Evolutionary conservation across 2,888 invertebrate genomes (phyloP).

Genomic region (Calephelis perditalis): DNA sequence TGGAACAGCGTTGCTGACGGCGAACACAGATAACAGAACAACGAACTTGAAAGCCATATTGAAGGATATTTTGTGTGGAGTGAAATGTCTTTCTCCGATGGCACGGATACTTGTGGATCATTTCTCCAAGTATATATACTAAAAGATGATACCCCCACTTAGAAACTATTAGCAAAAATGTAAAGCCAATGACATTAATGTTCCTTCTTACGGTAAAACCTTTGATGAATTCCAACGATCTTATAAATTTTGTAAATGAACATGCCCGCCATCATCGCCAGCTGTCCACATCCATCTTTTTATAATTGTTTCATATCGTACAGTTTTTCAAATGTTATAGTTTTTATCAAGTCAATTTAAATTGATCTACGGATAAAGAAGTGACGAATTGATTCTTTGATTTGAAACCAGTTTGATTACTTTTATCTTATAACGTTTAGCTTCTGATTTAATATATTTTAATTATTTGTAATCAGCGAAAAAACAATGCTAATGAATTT

Average conservation of each 20-base stretch:
- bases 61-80: constrained; percentile 18
- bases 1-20: constrained; percentile 48
- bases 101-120: constrained; percentile 57
- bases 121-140: constrained; percentile 65
- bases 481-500: no score
- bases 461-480: no score
- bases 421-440: no score
- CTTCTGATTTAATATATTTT: no score
- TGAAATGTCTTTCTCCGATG: constrained; percentile 47
- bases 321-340: constrained; percentile 15
- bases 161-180: constrained; percentile 49
- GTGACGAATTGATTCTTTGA: no score
- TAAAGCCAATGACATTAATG: constrained; percentile 58
- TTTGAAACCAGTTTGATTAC: no score
- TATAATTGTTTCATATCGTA: constrained; percentile 17
- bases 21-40: constrained; percentile 43
- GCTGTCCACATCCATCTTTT: constrained; percentile 15
- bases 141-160: constrained; percentile 56
- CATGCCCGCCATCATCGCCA: constrained; percentile 22
- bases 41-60: constrained; percentile 56
- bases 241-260: constrained; percentile 43
- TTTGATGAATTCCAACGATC: constrained; percentile 42
- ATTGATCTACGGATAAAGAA: not conserved
- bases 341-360: not conserved
- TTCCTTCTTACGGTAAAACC: constrained; percentile 56